Conservation (phyloP, 2,888 invertebrate species). For the Trachelus stipa region DNA sequence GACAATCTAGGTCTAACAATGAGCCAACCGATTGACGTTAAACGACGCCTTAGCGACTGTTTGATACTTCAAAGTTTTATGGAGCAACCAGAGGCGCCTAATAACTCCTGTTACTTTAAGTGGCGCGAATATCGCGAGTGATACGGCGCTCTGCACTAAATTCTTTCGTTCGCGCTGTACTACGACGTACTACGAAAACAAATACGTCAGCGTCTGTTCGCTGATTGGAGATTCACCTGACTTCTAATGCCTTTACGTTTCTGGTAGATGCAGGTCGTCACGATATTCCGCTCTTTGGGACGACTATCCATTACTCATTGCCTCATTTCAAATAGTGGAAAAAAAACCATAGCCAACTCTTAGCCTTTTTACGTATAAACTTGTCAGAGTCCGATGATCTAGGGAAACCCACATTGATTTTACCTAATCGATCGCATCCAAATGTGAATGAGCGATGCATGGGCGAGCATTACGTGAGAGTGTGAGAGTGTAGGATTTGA, state of each 20-base stretch:
- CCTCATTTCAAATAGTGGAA: neutral
- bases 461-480: neutral
- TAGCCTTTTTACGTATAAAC: neutral
- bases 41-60: neutral
- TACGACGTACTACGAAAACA: neutral
- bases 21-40: neutral
- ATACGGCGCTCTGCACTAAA: neutral
- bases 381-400: neutral
- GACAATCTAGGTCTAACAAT: neutral
- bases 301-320: neutral
- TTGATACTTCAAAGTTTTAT: neutral
- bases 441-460: neutral
- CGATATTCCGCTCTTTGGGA: no score
- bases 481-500: neutral
- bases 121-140: neutral
- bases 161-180: neutral
- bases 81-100: neutral
- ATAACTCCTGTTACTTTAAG: neutral
- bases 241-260: neutral
- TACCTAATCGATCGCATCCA: neutral
- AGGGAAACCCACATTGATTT: neutral
- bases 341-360: neutral
- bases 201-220: neutral
- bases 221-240: neutral
- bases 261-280: neutral